Evolutionary conservation across 2,113 vertebrate species (phyloP).

Genomic region (Apteryx owenii): DNA sequence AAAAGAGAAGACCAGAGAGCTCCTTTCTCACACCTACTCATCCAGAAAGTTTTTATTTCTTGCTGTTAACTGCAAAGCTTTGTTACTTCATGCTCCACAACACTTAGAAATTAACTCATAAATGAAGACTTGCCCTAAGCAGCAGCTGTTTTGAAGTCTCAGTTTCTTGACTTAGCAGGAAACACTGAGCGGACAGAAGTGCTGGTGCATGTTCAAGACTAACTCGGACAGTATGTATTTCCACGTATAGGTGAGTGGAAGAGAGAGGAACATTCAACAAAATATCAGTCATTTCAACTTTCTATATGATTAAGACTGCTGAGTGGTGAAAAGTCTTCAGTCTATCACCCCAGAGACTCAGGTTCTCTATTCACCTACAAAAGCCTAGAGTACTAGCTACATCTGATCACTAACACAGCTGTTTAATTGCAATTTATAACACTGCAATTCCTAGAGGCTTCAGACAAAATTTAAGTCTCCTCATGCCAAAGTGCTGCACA

Average conservation of each 20-base stretch:
- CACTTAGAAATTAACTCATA: neutral
- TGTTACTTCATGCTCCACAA: accelerated
- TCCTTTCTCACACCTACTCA: neutral
- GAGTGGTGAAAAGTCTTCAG: neutral
- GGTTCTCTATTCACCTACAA: accelerated
- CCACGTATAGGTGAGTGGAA: accelerated
- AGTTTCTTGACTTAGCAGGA: neutral
- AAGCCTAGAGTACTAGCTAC: neutral
- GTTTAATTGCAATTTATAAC: neutral
- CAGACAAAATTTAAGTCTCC: neutral
- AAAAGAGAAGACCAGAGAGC: neutral
- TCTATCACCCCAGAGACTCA: neutral
- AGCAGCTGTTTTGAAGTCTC: neutral
- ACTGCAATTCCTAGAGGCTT: neutral
- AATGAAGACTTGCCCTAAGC: neutral
- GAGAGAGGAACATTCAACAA: neutral
- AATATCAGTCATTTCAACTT: neutral
- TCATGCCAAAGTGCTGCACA: neutral
- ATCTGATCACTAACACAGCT: accelerated
- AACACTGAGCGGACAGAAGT: neutral
- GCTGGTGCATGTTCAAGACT: accelerated
- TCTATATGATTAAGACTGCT: neutral
- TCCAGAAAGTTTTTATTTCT: neutral
- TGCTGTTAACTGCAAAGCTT: neutral
- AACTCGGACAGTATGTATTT: accelerated